Conservation (phyloP, 2,113 vertebrate genomes). For the Terrapene triunguis region DNA sequence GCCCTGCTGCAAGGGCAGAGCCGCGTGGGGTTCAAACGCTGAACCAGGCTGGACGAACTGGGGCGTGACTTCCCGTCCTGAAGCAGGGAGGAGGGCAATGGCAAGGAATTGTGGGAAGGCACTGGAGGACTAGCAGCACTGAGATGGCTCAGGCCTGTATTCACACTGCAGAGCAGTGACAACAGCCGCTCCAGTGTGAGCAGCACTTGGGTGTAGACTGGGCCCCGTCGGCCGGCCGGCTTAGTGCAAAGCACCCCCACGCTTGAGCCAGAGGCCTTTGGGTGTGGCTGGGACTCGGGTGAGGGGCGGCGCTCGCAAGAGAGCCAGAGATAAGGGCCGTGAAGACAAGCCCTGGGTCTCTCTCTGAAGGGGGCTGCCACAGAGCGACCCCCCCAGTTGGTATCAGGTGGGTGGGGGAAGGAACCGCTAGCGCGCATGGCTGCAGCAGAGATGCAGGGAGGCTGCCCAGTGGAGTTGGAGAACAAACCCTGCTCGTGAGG, state of each 20-base stretch:
- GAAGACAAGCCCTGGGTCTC: not conserved
- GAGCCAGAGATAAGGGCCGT: not conserved
- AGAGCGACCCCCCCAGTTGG: not conserved
- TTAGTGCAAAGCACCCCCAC: too few species aligned
- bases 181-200: not conserved
- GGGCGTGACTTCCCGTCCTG: not conserved
- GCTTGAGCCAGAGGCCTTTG: too few species aligned
- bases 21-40: not conserved
- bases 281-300: too few species aligned
- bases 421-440: too few species aligned
- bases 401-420: not conserved
- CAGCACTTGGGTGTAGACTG: too few species aligned
- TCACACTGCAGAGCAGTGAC: not conserved
- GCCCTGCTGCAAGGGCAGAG: not conserved
- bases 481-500: too few species aligned
- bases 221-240: too few species aligned
- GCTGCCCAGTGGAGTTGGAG: not conserved
- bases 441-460: not conserved
- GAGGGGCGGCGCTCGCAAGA: not conserved
- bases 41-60: not conserved
- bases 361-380: not conserved
- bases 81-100: not conserved
- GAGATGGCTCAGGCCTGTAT: not conserved
- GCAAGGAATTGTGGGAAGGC: not conserved
- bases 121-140: not conserved